phyloP scores from a whole-genome alignment of 1,140 invertebrate species.

The Lordiphosa collinella region DNA sequence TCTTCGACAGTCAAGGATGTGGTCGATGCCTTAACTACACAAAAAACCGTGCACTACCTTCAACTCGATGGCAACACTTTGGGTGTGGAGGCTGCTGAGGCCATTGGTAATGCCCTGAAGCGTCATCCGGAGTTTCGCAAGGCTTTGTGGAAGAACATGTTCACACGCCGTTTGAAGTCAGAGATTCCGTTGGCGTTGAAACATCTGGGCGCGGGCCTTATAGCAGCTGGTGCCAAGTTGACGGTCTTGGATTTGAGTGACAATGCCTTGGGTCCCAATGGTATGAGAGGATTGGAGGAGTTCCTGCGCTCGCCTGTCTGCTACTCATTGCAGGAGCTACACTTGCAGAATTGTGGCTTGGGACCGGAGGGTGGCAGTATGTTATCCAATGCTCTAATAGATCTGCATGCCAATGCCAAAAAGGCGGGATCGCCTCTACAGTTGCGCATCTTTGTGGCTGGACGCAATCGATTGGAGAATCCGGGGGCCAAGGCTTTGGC shows the following conservation, averaged over 20 bases:
- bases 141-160: slow-evolving; percentile 97
- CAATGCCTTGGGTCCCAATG: slow-evolving; percentile 98
- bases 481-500: slow-evolving; percentile 92
- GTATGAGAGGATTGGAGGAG: slow-evolving; percentile 92
- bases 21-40: slow-evolving; percentile 50
- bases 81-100: slow-evolving; percentile 92
- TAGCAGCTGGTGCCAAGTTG: slow-evolving; percentile 87
- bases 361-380: slow-evolving; percentile 94
- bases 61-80: slow-evolving; percentile 96
- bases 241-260: slow-evolving; percentile 96
- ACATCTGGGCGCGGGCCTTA: slow-evolving; percentile 89
- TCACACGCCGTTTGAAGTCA: slow-evolving; percentile 94
- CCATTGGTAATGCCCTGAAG: slow-evolving; percentile 89
- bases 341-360: slow-evolving; percentile 97
- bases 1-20: slow-evolving; percentile 50
- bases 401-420: slow-evolving; percentile 86
- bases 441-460: slow-evolving; percentile 93
- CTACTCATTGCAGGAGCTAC: slow-evolving; percentile 88
- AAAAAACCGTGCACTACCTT: slow-evolving; percentile 80
- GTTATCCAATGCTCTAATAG: slow-evolving; percentile 88
- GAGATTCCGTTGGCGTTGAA: slow-evolving; percentile 95
- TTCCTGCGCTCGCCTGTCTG: slow-evolving; percentile 92
- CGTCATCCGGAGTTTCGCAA: slow-evolving; percentile 88
- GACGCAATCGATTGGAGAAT: slow-evolving; percentile 96
- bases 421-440: slow-evolving; percentile 83